phyloP scores from a whole-genome alignment of 2,113 vertebrate genomes.

The Xenopus tropicalis region DNA sequence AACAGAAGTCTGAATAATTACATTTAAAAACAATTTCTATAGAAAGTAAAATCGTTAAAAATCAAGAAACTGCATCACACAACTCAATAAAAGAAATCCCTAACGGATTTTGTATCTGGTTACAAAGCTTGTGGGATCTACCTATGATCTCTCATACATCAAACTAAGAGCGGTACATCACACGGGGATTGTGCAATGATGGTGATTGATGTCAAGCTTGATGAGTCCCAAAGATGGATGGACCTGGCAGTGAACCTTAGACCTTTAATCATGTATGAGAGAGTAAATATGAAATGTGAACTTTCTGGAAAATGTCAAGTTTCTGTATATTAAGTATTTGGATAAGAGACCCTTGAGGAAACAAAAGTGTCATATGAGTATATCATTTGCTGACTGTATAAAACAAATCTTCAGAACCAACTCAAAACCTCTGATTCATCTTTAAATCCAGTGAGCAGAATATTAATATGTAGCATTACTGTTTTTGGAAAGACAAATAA shows the following conservation, averaged over 20 bases:
- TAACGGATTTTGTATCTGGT: not conserved
- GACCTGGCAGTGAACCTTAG: conserved; percentile 9
- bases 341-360: conserved; percentile 3
- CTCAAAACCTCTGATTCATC: no score
- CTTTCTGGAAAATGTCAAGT: conserved; percentile 14
- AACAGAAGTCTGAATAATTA: no score
- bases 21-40: no score
- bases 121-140: conserved; percentile 13
- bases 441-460: no score
- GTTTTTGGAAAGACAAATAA: no score
- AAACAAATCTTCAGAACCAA: not conserved
- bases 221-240: conserved; percentile 13
- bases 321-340: conserved; percentile 10
- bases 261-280: conserved; percentile 26
- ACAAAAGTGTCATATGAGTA: not conserved
- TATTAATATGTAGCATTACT: no score
- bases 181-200: conserved; percentile 2
- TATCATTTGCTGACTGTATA: not conserved
- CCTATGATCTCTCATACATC: conserved; percentile 22
- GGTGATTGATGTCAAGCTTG: conserved; percentile 8
- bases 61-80: not conserved
- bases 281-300: conserved; percentile 18
- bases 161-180: conserved; percentile 4
- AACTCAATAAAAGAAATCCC: conserved; percentile 6
- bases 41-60: no score